Conservation (phyloP, 1,140 invertebrate species). For the Leptonema lineaticorne region DNA sequence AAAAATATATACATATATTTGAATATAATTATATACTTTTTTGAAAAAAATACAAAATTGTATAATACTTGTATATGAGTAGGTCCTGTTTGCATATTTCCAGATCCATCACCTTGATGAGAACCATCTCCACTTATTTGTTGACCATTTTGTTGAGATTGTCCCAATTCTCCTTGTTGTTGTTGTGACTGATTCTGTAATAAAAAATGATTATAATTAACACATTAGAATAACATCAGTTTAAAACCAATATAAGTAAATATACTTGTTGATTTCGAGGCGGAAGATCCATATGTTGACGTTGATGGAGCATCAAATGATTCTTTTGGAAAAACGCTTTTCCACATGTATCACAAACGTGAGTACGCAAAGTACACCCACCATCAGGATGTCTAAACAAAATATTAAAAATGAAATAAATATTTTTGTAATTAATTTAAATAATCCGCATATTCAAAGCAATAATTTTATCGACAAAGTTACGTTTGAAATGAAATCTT, state of each 20-base stretch:
- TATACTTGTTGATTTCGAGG: conserved; percentile 51
- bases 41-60: neutral
- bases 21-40: neutral
- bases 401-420: conserved; percentile 8
- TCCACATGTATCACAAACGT: conserved; percentile 79
- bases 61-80: conserved; percentile 37
- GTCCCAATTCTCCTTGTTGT: conserved; percentile 41
- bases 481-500: no score
- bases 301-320: conserved; percentile 75
- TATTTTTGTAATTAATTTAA: neutral
- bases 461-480: no score
- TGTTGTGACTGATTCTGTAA: conserved; percentile 46
- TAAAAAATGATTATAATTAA: no score
- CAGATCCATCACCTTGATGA: conserved; percentile 33
- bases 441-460: no score
- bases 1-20: conserved; percentile 2
- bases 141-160: conserved; percentile 47
- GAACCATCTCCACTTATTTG: conserved; percentile 44
- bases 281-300: conserved; percentile 77
- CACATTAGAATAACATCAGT: no score
- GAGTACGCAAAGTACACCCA: conserved; percentile 77
- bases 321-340: conserved; percentile 88
- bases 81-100: conserved; percentile 34
- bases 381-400: conserved; percentile 68
- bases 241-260: neutral